phyloP scores from a whole-genome alignment of 2,888 invertebrate genomes.

The Acronicta aceris region DNA sequence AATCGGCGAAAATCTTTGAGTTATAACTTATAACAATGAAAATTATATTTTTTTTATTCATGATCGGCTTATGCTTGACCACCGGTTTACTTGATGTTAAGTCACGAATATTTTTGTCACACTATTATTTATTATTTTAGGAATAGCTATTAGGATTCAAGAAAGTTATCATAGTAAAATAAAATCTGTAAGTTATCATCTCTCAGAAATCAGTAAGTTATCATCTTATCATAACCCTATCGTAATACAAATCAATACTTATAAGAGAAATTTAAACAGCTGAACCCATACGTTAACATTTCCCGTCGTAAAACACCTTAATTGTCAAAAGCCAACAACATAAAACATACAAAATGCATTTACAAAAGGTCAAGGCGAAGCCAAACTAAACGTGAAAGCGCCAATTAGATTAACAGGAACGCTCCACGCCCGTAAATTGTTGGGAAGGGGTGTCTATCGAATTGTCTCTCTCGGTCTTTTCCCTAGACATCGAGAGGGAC shows the following conservation, averaged over 20 bases:
- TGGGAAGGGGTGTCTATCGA: constrained; percentile 70
- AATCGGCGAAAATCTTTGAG: too few relatives aligned
- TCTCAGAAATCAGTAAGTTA: too few relatives aligned
- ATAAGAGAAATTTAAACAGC: constrained; percentile 16
- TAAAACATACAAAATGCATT: constrained; percentile 79
- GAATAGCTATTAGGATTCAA: neutral
- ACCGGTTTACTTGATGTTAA: too few relatives aligned
- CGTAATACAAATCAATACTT: constrained; percentile 15
- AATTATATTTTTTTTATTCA: too few relatives aligned
- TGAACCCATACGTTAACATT: constrained; percentile 13
- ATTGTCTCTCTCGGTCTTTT: constrained; percentile 62
- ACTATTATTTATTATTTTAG: too few relatives aligned
- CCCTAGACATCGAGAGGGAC: constrained; percentile 67
- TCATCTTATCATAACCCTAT: too few relatives aligned
- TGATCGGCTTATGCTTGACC: too few relatives aligned
- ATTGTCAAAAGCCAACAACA: constrained; percentile 60
- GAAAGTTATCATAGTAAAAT: too few relatives aligned
- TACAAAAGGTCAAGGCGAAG: constrained; percentile 84
- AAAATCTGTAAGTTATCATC: too few relatives aligned
- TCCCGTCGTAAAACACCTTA: constrained; percentile 43
- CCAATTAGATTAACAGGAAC: constrained; percentile 85
- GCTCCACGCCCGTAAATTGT: constrained; percentile 81
- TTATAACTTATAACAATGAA: too few relatives aligned
- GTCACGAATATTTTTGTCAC: too few relatives aligned
- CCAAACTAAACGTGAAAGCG: constrained; percentile 80